phyloP scores from a whole-genome alignment of 2,113 vertebrate genomes.

The Cervus canadensis region DNA sequence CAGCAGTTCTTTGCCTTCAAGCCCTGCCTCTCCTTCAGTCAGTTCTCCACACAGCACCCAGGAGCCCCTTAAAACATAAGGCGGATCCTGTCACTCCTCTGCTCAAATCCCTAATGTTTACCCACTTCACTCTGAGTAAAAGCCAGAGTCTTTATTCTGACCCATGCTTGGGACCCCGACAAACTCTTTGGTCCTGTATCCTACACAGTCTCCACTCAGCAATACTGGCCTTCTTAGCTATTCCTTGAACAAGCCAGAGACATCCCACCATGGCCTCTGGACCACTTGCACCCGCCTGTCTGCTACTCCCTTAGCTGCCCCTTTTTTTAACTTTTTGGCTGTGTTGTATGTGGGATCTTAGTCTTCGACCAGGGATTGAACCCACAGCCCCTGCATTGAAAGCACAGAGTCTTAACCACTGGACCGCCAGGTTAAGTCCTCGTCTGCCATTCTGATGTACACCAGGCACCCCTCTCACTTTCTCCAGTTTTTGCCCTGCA shows the following conservation, averaged over 20 bases:
- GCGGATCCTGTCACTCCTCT: neutral
- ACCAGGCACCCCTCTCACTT: neutral
- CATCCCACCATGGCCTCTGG: neutral
- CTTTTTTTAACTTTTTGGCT: neutral
- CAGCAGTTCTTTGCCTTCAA: neutral
- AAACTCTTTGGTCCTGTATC: neutral
- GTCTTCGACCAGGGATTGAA: neutral
- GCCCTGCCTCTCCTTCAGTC: neutral
- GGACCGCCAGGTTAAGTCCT: neutral
- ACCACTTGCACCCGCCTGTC: neutral
- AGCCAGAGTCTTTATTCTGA: neutral
- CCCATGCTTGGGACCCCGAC: neutral
- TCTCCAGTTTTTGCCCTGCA: neutral
- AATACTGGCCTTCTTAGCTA: neutral
- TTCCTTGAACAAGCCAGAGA: neutral
- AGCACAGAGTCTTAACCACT: neutral
- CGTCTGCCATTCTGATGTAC: neutral
- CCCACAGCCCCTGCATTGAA: neutral
- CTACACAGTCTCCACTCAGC: neutral
- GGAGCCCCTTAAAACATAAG: neutral
- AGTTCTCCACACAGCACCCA: neutral
- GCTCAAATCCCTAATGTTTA: neutral
- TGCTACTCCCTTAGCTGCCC: neutral
- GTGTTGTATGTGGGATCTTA: neutral
- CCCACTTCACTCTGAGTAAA: neutral